Evolutionary conservation across 2,888 invertebrate genomes (phyloP), one percentile per base, ranked within the genome.

Genomic region (Drosophila tanythrix): DNA sequence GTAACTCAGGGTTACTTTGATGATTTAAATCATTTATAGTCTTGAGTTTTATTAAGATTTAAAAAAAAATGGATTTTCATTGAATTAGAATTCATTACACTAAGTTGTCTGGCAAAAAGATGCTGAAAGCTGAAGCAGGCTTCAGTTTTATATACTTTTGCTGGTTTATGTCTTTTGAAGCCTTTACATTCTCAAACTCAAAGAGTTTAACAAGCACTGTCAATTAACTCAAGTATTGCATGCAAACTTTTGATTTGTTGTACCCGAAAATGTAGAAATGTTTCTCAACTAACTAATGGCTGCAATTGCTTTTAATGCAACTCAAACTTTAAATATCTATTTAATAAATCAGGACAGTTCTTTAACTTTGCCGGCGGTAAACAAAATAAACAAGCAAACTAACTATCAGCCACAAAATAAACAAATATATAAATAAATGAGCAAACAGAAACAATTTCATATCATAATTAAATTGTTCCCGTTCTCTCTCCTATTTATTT

Each of bases 381-480:
- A 74, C 33, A 40, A 36, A 70, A 74, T 36, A 40, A 36, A 70
- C 67, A 73, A 53, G 40, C 56, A 36, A 51, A 61, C 62, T 66
- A 57, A 46, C 74, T 55, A 61, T 58, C 70, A 60, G 36, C 60
- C 48, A 21, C 57, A 53, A 52, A 60, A 13, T 27, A 56, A 64
- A 64, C 51, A 63, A 52, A 77, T 56, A 70, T 66, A 69, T 70
- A 61, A 79, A 59, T 67, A 79, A 78, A 79, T 79, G 76, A 67
- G 71, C 75, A 79, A 79, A 79, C 62, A 79, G 64, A 74, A 52
- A 43, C 36, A 50, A 36, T 63, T 66, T 66, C 50, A 63, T 77
- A 76, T 69, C 65, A 76, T 79, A 79, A 79, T 79, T 79, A 69
- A 73, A 73, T 69, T 58, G 76, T 61, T 53, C 25, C 35, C n/a